Conservation (phyloP, 2,888 invertebrate genomes). For the Rhorus exstirpatorius region DNA sequence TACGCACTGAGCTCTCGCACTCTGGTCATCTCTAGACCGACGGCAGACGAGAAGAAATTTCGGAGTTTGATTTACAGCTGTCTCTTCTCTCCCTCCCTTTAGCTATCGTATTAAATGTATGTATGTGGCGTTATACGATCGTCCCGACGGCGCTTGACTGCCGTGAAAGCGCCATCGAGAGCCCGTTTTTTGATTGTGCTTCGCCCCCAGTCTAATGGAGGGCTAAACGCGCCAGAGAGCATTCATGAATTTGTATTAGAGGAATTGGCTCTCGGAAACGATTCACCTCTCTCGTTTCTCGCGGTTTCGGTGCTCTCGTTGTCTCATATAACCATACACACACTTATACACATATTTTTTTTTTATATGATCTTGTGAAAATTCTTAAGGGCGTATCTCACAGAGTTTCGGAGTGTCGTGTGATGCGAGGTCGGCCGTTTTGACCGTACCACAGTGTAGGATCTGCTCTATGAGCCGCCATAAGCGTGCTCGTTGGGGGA, state of each 20-base stretch:
- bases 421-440: not conserved
- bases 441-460: not conserved
- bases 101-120: not conserved
- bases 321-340: slow-evolving; percentile 24
- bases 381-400: not conserved
- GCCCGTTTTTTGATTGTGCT: slow-evolving; percentile 82
- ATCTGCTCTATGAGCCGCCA: too few relatives aligned
- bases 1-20: slow-evolving; percentile 50
- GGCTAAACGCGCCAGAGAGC: slow-evolving; percentile 81
- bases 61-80: slow-evolving; percentile 84
- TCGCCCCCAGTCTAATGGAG: slow-evolving; percentile 82
- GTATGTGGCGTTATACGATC: slow-evolving; percentile 50
- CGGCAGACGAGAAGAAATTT: slow-evolving; percentile 77
- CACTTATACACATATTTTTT: not conserved
- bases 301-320: slow-evolving; percentile 38
- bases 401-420: not conserved
- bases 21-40: slow-evolving; percentile 73
- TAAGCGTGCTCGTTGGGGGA: slow-evolving; percentile 1
- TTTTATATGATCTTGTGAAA: too few relatives aligned
- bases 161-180: slow-evolving; percentile 67
- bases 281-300: slow-evolving; percentile 55
- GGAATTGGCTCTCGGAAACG: slow-evolving; percentile 78
- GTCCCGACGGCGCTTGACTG: slow-evolving; percentile 62
- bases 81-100: slow-evolving; percentile 55
- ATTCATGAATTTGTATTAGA: slow-evolving; percentile 86